phyloP scores from a whole-genome alignment of 92 coral and sea anemone genomes.

The Metridium senile region DNA sequence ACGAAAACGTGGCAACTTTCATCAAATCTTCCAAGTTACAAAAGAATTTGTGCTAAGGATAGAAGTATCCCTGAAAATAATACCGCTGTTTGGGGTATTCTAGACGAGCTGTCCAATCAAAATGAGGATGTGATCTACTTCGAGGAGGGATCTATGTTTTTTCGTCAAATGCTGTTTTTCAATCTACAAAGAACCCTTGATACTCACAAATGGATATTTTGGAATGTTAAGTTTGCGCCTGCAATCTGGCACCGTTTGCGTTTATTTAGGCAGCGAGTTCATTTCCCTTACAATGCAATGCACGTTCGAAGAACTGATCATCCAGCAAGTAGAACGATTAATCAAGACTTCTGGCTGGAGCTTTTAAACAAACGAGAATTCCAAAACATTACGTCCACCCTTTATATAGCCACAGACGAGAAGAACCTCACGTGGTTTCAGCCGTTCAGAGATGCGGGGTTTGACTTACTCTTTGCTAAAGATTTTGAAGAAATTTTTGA shows the following conservation, averaged over 20 bases:
- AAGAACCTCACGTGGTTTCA: constrained; percentile 76
- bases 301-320: constrained; percentile 92
- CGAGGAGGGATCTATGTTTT: constrained; percentile 88
- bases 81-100: constrained; percentile 59
- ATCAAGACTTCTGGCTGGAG: constrained; percentile 63
- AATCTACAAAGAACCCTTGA: constrained; percentile 61
- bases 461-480: constrained; percentile 69
- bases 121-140: constrained; percentile 79
- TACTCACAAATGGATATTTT: constrained; percentile 75
- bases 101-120: constrained; percentile 61
- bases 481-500: constrained; percentile 41
- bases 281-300: constrained; percentile 73
- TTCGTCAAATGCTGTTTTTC: constrained; percentile 64
- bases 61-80: background rate
- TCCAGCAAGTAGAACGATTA: constrained; percentile 60
- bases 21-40: constrained; percentile 41
- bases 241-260: constrained; percentile 54
- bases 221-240: constrained; percentile 69
- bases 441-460: constrained; percentile 83
- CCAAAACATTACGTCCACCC: constrained; percentile 55
- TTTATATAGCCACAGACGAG: constrained; percentile 96
- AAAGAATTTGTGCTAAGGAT: constrained; percentile 58
- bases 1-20: constrained; percentile 5
- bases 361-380: constrained; percentile 45
- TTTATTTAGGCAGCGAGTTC: constrained; percentile 37